These are phyloP conservation scores for Leucania comma DNA, from an alignment of 2,888 invertebrate genomes.

Conservation along the genomic window DNA sequence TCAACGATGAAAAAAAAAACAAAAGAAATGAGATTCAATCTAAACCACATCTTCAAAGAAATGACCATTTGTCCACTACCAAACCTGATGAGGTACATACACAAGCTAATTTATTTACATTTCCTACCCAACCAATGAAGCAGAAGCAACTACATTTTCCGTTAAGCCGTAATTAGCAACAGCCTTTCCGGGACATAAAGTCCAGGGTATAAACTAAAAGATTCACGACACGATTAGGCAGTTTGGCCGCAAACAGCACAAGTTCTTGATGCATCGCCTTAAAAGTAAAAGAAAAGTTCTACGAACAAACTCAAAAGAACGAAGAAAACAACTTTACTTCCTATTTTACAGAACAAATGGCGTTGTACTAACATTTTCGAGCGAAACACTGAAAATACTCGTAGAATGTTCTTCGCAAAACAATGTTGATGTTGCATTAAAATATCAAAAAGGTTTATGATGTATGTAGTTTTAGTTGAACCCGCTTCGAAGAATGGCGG, in stretches of 20 bases:
- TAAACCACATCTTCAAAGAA: background rate
- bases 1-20: too few relatives aligned
- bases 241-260: conserved; percentile 55
- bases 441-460: conserved; percentile 47
- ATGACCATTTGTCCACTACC: background rate
- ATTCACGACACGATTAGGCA: conserved; percentile 59
- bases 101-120: background rate
- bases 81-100: background rate
- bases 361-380: conserved; percentile 71
- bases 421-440: conserved; percentile 59
- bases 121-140: background rate
- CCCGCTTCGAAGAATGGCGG: conserved; percentile 3
- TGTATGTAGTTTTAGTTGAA: conserved; percentile 24
- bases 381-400: conserved; percentile 66
- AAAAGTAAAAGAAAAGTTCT: conserved; percentile 76
- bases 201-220: conserved; percentile 50
- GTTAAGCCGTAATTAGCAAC: conserved; percentile 36
- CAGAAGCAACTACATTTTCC: conserved; percentile 16
- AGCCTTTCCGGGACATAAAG: conserved; percentile 41
- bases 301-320: conserved; percentile 74
- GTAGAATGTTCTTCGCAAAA: conserved; percentile 54
- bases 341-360: conserved; percentile 83
- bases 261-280: conserved; percentile 72
- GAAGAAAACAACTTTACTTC: conserved; percentile 82
- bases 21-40: background rate